Percentiles rank a stretch among this genome's conserved stretches.
Conservation (phyloP, 2,113 vertebrate species). For the Struthio camelus region DNA sequence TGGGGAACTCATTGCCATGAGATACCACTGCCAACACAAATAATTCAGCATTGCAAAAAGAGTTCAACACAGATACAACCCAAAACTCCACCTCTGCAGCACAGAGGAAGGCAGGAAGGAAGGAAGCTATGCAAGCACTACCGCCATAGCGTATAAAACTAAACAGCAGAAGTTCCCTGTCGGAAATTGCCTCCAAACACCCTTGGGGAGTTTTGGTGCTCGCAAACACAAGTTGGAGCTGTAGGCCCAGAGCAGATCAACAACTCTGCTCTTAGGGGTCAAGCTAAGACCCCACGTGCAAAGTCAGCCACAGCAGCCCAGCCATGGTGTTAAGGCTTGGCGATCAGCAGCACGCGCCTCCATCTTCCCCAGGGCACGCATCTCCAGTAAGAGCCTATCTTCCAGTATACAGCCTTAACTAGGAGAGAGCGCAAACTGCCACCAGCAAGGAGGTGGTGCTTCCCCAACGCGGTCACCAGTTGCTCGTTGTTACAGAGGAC, state of each 20-base stretch:
- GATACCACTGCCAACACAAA: neutral
- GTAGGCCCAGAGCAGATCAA: neutral
- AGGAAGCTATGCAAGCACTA: neutral
- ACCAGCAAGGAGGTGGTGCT: neutral
- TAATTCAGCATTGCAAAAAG: fast-evolving
- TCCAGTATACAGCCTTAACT: no score
- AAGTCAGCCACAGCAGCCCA: no score
- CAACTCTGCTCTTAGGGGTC: neutral
- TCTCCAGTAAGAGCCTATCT: neutral
- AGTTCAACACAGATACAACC: no score
- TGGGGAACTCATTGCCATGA: neutral
- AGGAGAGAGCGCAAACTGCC: no score
- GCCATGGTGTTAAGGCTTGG: no score
- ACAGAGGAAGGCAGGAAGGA: neutral
- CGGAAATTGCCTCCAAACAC: neutral
- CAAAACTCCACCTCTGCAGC: neutral
- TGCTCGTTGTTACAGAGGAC: no score
- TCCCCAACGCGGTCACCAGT: no score
- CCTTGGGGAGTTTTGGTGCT: no score
- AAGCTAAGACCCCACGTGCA: neutral
- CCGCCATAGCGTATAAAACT: neutral
- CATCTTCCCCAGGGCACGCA: no score
- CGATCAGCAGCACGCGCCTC: neutral
- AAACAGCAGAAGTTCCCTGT: neutral
- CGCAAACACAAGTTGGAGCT: no score